Evolutionary conservation across 2,888 invertebrate species (phyloP).

Genomic region (Mimumesa dahlbomi): DNA sequence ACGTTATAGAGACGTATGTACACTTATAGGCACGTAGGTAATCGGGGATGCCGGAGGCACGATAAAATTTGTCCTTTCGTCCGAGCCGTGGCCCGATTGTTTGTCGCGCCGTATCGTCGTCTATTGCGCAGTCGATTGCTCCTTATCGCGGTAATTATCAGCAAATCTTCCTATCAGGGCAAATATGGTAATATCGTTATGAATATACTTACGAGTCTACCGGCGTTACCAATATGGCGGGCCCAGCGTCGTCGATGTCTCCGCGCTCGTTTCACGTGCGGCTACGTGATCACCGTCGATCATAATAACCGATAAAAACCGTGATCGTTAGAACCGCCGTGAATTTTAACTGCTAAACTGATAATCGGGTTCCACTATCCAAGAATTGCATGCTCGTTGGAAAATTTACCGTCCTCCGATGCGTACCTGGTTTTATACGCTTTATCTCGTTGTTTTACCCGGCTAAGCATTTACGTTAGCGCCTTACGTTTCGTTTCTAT

Average conservation of each 20-base stretch:
- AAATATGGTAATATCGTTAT: conserved; percentile 74
- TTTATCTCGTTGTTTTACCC: too few species aligned
- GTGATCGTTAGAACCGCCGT: conserved; percentile 1
- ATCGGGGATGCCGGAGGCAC: conserved; percentile 30
- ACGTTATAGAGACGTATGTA: conserved; percentile 6
- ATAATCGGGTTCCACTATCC: too few species aligned
- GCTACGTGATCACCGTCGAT: conserved; percentile 40
- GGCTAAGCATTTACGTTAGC: too few species aligned
- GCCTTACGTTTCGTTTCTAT: too few species aligned
- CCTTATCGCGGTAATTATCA: conserved; percentile 78
- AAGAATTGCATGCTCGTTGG: too few species aligned
- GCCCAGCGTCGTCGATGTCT: conserved; percentile 56
- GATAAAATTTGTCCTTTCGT: conserved; percentile 67
- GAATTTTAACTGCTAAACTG: not conserved
- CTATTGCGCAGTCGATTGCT: conserved; percentile 72
- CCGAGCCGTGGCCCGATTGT: conserved; percentile 54
- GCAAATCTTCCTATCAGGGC: conserved; percentile 77
- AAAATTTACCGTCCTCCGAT: too few species aligned
- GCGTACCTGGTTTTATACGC: too few species aligned
- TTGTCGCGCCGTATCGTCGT: conserved; percentile 52
- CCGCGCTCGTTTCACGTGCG: conserved; percentile 27
- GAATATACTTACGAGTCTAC: conserved; percentile 56
- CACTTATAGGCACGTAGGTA: conserved; percentile 18
- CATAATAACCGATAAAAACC: conserved; percentile 44
- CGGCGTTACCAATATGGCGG: conserved; percentile 69